A percentile compares a stretch with the other conserved stretches of the same genome.
phyloP scores from a whole-genome alignment of 2,888 invertebrate species.

The Sinodicranocentrus sp. region DNA sequence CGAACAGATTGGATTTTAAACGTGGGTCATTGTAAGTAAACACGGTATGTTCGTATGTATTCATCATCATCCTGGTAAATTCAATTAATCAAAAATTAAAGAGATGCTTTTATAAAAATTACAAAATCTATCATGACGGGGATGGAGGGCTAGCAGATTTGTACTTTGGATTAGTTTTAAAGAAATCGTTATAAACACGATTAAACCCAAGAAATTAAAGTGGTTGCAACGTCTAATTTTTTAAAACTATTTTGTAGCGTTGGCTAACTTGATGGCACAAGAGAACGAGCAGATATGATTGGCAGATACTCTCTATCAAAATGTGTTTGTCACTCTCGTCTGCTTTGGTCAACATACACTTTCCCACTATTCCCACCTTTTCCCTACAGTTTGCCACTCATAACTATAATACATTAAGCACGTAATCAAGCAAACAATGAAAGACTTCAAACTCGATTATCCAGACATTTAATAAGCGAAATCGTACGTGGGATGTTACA shows the following conservation, averaged over 20 bases:
- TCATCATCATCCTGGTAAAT: slow-evolving; percentile 84
- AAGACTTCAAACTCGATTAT: slow-evolving; percentile 82
- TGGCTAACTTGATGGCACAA: slow-evolving; percentile 86
- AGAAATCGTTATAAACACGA: no score
- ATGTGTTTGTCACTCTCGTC: slow-evolving; percentile 77
- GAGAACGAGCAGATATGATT: slow-evolving; percentile 85
- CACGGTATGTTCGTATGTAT: slow-evolving; percentile 59
- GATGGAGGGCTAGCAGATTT: slow-evolving; percentile 73
- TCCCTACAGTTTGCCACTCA: slow-evolving; percentile 88
- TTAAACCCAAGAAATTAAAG: no score
- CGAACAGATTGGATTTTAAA: slow-evolving; percentile 21
- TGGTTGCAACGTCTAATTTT: background rate
- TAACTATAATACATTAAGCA: slow-evolving; percentile 84
- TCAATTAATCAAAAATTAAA: slow-evolving; percentile 86
- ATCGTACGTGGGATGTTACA: slow-evolving; percentile 84
- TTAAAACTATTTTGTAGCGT: slow-evolving; percentile 79
- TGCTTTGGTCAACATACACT: slow-evolving; percentile 86
- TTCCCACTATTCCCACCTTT: no score
- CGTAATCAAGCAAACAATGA: slow-evolving; percentile 82
- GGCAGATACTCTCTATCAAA: slow-evolving; percentile 80
- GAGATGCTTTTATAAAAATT: slow-evolving; percentile 77
- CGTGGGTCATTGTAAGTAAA: slow-evolving; percentile 73
- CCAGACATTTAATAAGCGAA: slow-evolving; percentile 80
- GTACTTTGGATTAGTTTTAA: slow-evolving; percentile 77
- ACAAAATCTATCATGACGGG: slow-evolving; percentile 79